Evolutionary conservation across 1,140 invertebrate species (phyloP).

Genomic region (Belonocnema kinseyi): DNA sequence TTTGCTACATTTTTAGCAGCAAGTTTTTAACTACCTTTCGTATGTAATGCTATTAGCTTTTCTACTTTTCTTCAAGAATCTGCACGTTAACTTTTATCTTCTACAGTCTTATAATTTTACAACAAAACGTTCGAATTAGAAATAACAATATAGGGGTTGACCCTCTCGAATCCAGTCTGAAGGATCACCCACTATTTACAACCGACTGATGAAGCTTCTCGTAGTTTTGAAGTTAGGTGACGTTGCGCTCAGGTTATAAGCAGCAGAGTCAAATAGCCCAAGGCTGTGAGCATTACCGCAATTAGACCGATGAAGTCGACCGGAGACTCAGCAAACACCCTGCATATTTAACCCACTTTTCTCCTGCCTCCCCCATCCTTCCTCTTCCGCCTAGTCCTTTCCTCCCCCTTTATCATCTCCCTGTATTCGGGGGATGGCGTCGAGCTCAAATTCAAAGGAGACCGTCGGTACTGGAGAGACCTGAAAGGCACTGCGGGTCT

Average conservation of each 20-base stretch:
- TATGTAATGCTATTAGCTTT: no score
- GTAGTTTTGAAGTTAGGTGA: constrained; percentile 37
- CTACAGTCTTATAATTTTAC: no score
- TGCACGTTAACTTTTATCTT: no score
- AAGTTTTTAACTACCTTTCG: no score
- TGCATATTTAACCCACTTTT: constrained; percentile 66
- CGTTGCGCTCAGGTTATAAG: background rate
- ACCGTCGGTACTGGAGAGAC: constrained; percentile 29
- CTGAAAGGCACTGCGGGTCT: constrained; percentile 32
- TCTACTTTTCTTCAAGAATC: no score
- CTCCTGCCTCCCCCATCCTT: constrained; percentile 32
- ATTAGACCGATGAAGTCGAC: constrained; percentile 64
- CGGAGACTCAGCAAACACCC: constrained; percentile 60
- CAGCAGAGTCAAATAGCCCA: constrained; percentile 51
- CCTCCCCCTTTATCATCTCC: background rate
- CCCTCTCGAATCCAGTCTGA: no score
- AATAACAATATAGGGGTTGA: no score
- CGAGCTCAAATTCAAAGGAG: constrained; percentile 41
- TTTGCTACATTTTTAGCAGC: no score
- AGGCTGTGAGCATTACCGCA: constrained; percentile 63
- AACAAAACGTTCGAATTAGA: no score
- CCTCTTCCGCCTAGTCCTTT: constrained; percentile 33
- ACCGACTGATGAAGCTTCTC: constrained; percentile 48
- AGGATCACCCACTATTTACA: background rate
- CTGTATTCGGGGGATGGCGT: constrained; percentile 29